A percentile compares a stretch with the other conserved stretches of the same genome.
Evolutionary conservation across 2,113 vertebrate species (phyloP).

Genomic region (Xenopus laevis): DNA sequence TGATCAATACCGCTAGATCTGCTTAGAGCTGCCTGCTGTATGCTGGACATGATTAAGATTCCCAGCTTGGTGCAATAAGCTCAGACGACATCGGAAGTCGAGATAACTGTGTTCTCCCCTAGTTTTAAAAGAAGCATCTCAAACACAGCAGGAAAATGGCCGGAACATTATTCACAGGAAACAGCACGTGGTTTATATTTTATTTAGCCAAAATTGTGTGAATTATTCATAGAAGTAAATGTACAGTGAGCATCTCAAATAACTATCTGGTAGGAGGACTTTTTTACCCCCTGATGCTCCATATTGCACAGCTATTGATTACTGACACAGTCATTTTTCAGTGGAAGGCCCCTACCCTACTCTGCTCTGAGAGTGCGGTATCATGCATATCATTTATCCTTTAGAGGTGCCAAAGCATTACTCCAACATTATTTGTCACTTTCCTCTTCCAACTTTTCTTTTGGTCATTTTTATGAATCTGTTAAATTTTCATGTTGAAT

Average conservation of each 20-base stretch:
- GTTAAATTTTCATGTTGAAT: not conserved
- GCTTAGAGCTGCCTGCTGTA: not conserved
- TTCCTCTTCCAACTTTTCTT: constrained; percentile 16
- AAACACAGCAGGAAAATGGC: constrained; percentile 50
- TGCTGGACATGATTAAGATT: constrained; percentile 21
- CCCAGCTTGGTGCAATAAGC: too few species aligned
- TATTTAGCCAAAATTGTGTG: constrained; percentile 60
- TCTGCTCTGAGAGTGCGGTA: not conserved
- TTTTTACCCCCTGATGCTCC: constrained; percentile 32
- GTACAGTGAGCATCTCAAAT: constrained; percentile 50
- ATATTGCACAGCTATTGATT: constrained; percentile 48
- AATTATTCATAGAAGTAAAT: constrained; percentile 57
- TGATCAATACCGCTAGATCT: too few species aligned
- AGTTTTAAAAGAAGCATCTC: constrained; percentile 36
- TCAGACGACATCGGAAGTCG: constrained; percentile 47
- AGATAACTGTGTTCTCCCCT: constrained; percentile 40
- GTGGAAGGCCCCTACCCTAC: constrained; percentile 16
- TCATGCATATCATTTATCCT: constrained; percentile 31
- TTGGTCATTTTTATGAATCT: constrained; percentile 16
- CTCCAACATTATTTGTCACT: constrained; percentile 27
- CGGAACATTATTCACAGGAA: constrained; percentile 51
- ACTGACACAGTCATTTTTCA: constrained; percentile 40
- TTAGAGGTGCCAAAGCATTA: not conserved
- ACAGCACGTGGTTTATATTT: constrained; percentile 51
- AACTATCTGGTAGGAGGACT: constrained; percentile 46